A percentile compares a stretch with the other conserved stretches of the same genome.
phyloP scores from a whole-genome alignment of 2,113 vertebrate species.

The Anhinga anhinga region DNA sequence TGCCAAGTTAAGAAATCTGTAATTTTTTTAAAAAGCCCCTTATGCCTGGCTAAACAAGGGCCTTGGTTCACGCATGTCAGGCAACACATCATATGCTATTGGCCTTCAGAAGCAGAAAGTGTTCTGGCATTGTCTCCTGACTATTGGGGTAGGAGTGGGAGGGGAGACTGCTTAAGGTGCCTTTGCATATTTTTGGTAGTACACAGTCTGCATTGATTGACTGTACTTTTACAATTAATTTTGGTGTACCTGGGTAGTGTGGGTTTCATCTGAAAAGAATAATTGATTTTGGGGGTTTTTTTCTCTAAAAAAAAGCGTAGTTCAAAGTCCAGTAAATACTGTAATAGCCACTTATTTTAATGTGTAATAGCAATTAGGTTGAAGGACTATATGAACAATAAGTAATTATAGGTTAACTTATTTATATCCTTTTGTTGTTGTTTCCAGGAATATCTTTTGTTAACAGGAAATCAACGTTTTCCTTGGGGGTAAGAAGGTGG shows the following conservation, averaged over 20 bases:
- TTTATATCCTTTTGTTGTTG: neutral
- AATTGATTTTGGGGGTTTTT: neutral
- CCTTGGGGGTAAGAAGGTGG: neutral
- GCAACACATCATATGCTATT: neutral
- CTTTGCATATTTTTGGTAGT: neutral
- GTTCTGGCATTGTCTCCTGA: neutral
- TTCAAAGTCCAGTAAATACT: neutral
- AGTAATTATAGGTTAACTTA: neutral
- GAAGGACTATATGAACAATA: neutral
- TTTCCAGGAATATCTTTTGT: conserved; percentile 6
- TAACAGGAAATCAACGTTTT: neutral
- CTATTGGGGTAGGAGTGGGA: neutral
- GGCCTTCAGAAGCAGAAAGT: conserved; percentile 6
- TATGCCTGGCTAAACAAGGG: neutral
- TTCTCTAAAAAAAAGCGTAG: neutral
- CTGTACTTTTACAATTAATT: neutral
- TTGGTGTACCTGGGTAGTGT: neutral
- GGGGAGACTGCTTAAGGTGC: neutral
- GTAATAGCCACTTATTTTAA: conserved; percentile 15
- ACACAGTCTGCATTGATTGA: neutral
- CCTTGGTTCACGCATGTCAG: neutral
- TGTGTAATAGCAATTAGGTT: conserved; percentile 5
- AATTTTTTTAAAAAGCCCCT: neutral
- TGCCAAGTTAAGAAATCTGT: neutral
- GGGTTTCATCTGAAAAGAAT: conserved; percentile 16